Percentiles rank a stretch among this genome's conserved stretches.
Evolutionary conservation across 2,888 invertebrate species (phyloP).

Genomic region (Stramonita haemastoma): DNA sequence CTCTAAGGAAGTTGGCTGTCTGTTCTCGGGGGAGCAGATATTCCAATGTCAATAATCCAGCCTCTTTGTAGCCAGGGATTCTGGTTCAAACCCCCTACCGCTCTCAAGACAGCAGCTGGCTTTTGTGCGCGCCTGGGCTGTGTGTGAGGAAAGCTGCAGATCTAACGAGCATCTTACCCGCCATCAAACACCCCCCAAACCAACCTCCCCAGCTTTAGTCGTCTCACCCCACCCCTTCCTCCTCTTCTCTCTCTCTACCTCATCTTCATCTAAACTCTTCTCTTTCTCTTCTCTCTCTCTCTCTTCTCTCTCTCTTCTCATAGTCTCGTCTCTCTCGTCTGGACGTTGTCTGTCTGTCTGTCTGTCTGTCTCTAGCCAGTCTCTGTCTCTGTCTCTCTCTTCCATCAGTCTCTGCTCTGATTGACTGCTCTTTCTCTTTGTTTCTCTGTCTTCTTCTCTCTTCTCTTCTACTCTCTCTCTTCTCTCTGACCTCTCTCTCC

Average conservation of each 20-base stretch:
- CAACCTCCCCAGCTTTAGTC: not conserved
- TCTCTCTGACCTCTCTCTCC: too few species aligned
- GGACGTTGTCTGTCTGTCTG: too few species aligned
- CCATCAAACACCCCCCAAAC: not conserved
- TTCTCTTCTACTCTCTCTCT: too few species aligned
- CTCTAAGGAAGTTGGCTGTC: not conserved
- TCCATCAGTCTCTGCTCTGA: too few species aligned
- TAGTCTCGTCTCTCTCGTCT: too few species aligned
- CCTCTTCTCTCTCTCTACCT: not conserved
- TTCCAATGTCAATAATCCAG: not conserved
- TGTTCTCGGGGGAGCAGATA: not conserved
- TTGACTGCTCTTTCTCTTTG: too few species aligned
- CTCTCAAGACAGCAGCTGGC: not conserved
- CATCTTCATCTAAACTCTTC: not conserved
- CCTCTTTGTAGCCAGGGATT: not conserved
- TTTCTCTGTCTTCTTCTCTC: too few species aligned
- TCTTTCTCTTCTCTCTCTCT: too few species aligned
- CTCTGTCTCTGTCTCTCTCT: too few species aligned
- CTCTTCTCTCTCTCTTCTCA: too few species aligned
- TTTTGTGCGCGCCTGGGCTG: not conserved
- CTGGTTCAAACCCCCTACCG: not conserved
- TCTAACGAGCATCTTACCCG: conserved; percentile 20
- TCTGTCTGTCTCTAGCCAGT: too few species aligned
- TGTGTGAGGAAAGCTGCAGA: conserved; percentile 23
- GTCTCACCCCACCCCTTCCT: not conserved